Evolutionary conservation across 2,113 vertebrate species (phyloP), one percentile per base, ranked within the genome.

Genomic region (Setophaga kirtlandii): DNA sequence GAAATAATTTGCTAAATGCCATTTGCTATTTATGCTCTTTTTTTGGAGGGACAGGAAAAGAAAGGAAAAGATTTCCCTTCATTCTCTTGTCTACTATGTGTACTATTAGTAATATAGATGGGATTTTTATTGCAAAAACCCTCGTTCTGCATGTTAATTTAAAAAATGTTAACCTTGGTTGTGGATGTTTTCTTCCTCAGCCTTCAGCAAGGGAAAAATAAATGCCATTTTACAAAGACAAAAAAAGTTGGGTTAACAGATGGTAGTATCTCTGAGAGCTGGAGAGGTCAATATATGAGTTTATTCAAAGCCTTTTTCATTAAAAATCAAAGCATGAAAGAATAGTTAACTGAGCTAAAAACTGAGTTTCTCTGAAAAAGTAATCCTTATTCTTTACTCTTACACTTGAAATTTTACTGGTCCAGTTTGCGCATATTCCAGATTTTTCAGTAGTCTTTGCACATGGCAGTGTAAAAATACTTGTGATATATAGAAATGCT

Each of bases 11-110:
- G 37, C 81, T 73, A 58, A 89, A 89, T 89, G 69, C 74, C 53
- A 39, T 92, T 81, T 94, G 94, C 67, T 93, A 25, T 85, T 89
- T 82, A 41, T 93, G 68, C 56, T 90, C 60, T 77, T 86, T 91
- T 94, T 94, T 70, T 78, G 24, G 60, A 71, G 35, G 20, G 15
- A 35, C 12, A 6, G 25, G 41, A 62, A 28, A 25, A 41, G 44
- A 87, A 52, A 59, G 50, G 41, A 85, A 49, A 63, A 85, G 22
- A 46, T 46, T 88, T 89, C 13, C 84, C 6, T 46, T 62, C 30
- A 73, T 90, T 88, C 24, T 95, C 23, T 77, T 84, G 41, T 60
- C 56, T 89, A 27, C 12, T 79, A 0, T 79, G 47, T 91, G 30
- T 73, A 68, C 49, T 79, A 69, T 20, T 59, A 86, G 24, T 42